These are phyloP conservation scores for Cassiopea xamachana DNA, from an alignment of 30 jellyfish, hydroid and myxozoan genomes.

Conservation along the genomic window DNA sequence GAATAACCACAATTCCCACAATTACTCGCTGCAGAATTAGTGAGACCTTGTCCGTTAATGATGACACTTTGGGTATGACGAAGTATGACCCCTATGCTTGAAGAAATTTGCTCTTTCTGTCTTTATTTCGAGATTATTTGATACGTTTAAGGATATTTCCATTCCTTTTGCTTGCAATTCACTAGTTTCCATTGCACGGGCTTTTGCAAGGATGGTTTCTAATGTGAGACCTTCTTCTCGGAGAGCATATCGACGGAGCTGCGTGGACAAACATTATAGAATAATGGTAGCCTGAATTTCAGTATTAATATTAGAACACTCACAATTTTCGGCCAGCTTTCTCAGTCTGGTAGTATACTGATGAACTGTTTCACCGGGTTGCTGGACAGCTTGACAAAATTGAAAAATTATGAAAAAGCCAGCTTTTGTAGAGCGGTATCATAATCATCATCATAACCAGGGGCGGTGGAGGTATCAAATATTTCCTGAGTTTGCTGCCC, in stretches of 20 bases:
- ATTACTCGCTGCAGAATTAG: not conserved
- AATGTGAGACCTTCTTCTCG: not conserved
- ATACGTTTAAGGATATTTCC: not conserved
- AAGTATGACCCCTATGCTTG: not conserved
- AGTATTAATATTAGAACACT: not conserved
- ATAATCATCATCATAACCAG: conserved; percentile 12
- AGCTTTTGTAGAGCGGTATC: conserved; percentile 15
- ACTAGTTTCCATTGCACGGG: not conserved
- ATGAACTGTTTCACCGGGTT: not conserved
- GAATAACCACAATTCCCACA: not conserved
- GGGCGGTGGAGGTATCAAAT: conserved; percentile 10
- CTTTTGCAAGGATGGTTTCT: not conserved
- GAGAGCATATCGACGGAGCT: conserved; percentile 1
- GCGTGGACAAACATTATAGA: not conserved
- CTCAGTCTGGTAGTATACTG: not conserved
- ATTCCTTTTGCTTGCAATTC: conserved; percentile 3
- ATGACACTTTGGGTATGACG: not conserved
- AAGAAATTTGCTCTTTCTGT: not conserved
- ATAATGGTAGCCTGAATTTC: conserved; percentile 3
- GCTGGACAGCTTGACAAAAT: conserved; percentile 1
- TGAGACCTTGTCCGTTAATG: not conserved
- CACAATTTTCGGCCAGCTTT: not conserved
- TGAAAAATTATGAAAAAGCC: conserved; percentile 2
- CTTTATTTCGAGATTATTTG: not conserved
- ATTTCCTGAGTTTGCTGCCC: conserved; percentile 7